phyloP scores from a whole-genome alignment of 2,888 invertebrate species.

The Mycogona germanica region DNA sequence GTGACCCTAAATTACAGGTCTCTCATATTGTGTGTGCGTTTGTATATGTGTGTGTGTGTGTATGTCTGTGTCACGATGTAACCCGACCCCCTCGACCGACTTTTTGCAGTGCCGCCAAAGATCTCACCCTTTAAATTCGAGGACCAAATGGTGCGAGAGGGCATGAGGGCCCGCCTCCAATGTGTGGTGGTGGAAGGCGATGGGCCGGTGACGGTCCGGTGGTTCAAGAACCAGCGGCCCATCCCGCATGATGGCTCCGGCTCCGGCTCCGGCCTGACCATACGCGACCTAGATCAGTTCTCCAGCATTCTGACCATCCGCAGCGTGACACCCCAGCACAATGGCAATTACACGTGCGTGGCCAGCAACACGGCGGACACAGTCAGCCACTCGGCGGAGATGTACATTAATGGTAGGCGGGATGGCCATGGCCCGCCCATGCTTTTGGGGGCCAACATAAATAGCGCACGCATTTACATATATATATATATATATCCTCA shows the following conservation, averaged over 20 bases:
- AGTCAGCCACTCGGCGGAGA: constrained; percentile 63
- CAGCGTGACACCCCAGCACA: constrained; percentile 57
- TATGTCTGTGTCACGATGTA: no score
- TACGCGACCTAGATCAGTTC: constrained; percentile 45
- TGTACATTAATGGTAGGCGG: constrained; percentile 63
- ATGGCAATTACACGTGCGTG: constrained; percentile 64
- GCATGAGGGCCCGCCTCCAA: constrained; percentile 66
- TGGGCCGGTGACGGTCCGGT: constrained; percentile 62
- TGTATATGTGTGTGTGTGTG: no score
- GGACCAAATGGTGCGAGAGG: constrained; percentile 41
- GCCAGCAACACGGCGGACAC: constrained; percentile 65
- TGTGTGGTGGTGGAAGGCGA: constrained; percentile 70
- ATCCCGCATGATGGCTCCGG: constrained; percentile 14
- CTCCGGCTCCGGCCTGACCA: constrained; percentile 20
- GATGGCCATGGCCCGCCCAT: not conserved
- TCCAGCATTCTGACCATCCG: constrained; percentile 64
- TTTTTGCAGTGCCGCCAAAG: constrained; percentile 32
- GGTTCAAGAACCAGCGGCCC: constrained; percentile 68
- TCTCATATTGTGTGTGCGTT: no score
- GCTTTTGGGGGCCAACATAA: no score
- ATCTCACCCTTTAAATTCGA: constrained; percentile 34
- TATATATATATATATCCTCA: not conserved
- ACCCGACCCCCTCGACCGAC: no score
- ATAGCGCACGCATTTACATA: constrained; percentile 5
- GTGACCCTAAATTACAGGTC: no score